phyloP scores from a whole-genome alignment of 2,888 invertebrate genomes.

The Muscina levida region DNA sequence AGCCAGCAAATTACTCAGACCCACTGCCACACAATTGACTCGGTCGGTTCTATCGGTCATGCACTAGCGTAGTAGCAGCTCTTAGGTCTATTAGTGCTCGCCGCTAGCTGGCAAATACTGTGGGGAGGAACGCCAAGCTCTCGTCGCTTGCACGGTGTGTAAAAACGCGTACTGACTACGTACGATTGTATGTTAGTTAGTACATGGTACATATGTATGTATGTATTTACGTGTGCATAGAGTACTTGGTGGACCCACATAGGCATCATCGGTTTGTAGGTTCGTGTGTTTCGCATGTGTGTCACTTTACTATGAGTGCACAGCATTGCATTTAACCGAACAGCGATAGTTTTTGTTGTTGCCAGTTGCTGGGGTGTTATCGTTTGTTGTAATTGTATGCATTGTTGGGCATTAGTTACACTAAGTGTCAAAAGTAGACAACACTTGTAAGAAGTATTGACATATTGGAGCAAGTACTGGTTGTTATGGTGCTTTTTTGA shows the following conservation, averaged over 20 bases:
- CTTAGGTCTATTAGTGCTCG: slow-evolving; percentile 17
- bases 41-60: slow-evolving; percentile 1
- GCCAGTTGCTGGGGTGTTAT: no score
- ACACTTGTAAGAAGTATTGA: background rate
- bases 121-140: slow-evolving; percentile 55
- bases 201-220: slow-evolving; percentile 5
- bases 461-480: no score
- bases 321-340: slow-evolving; percentile 4
- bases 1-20: slow-evolving; percentile 7
- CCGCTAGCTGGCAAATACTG: background rate
- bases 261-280: slow-evolving; percentile 41
- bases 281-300: slow-evolving; percentile 32
- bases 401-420: slow-evolving; percentile 15
- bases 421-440: slow-evolving; percentile 8
- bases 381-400: background rate
- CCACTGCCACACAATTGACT: slow-evolving; percentile 27
- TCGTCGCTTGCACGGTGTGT: slow-evolving; percentile 66
- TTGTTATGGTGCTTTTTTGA: no score
- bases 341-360: background rate
- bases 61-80: slow-evolving; percentile 13
- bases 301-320: slow-evolving; percentile 15
- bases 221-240: no score
- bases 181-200: background rate
- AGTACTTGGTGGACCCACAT: slow-evolving; percentile 4
- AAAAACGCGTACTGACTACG: slow-evolving; percentile 34